Evolutionary conservation across 2,113 vertebrate species (phyloP), one percentile per base, ranked within the genome.

Genomic region (Corvus cornix): DNA sequence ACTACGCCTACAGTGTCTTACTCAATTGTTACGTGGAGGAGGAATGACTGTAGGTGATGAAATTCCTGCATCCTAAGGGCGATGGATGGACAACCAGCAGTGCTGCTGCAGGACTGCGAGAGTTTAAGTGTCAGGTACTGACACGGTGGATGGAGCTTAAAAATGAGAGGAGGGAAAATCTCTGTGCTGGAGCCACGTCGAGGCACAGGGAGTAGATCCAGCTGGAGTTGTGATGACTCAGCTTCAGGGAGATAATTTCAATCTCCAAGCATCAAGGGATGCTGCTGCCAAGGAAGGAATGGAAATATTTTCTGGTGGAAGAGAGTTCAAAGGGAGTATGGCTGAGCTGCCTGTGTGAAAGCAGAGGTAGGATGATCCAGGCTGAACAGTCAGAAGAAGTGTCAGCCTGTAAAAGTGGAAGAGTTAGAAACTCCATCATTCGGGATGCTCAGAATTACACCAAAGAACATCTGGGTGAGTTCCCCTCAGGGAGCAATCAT

Each of bases 1-100:
- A 23, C 74, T 79, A 23, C 2, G 4, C 26, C 28, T 52, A 8
- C 3, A 7, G 16, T 10, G 37, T 31, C 31, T 78, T 70, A n/a
- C 30, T 78, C n/a, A 37, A 7, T 17, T 1, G 0, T 72, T 49
- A 21, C 0, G 0, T 3, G 28, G 19, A 52, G 31, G 9, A 89
- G 48, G 49, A 85, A 44, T 1, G 3, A 41, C 41, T 6, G 16
- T 19, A 27, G 48, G 13, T 37, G 46, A 30, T 35, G n/a, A 10
- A 64, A 48, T 13, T 63, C 35, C 53, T 64, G 19, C 63, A 19
- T 55, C 43, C 59, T 7, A 7, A 8, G 7, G 27, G 11, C 56
- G 86, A 3, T 12, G 48, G 55, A 31, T 2, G 7, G 56, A 31
- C 46, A 70, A 33, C 28, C 52, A 67, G 44, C 63, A 43, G 24